Evolutionary conservation across 2,888 invertebrate genomes (phyloP), one percentile per base, ranked within the genome.

Genomic region (Drosophila mettleri): DNA sequence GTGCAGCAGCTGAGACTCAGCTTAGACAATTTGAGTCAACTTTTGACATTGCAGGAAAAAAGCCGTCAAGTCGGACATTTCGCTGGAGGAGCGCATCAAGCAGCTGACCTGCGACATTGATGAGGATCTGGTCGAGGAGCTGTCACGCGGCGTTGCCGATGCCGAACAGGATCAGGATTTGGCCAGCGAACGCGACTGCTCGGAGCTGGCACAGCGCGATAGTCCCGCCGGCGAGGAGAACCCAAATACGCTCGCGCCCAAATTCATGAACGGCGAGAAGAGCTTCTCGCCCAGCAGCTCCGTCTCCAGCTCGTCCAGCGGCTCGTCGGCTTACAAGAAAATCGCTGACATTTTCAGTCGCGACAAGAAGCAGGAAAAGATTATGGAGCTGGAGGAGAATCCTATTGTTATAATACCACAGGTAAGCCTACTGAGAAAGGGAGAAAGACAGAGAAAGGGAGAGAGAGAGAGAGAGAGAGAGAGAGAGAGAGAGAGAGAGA

Each of bases 71-170:
- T 90, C 92, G 14, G 96, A 96, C 77, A 95, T 96, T 55, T 96
- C 97, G 0, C 93, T 98, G 38, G 96, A 97, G 61, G 98, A 98
- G 88, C 94, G 97, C 69, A 97, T 98, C 75, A 95, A 96, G 48
- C 95, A 96, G 89, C 93, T 98, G 51, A 98, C 97, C 1, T 97
- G 97, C 89, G 96, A 97, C 90, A 95, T 96, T 38, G 97, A 97
- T 69, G 96, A 96, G 48, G 94, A 94, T 46, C 67, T 84, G 2
- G 83, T 45, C 14, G 83, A 84, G 80, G 83, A 84, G 39, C 49
- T 84, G 3, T 60, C 80, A 31, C 77, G 86, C 38, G 67, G 67
- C 16, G 69, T 78, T n/a, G 71, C 49, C 38, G 87, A 78, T 45
- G 38, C 45, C 6, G 78, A 78, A 4, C 78, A 81, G 63, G 82